Evolutionary conservation across 2,113 vertebrate genomes (phyloP).

Genomic region (Regulus satrapa): DNA sequence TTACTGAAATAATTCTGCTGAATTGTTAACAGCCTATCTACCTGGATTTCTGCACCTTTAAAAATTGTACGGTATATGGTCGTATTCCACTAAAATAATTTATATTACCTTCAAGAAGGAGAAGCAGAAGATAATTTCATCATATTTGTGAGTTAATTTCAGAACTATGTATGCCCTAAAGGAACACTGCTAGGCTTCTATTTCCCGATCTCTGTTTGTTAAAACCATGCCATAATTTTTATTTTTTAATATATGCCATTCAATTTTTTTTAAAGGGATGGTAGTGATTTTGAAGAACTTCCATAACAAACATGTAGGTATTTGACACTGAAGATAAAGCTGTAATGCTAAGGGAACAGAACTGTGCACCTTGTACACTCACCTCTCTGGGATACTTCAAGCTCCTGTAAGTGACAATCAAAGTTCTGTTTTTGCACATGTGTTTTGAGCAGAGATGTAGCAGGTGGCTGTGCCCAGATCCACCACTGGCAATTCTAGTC

Average conservation of each 20-base stretch:
- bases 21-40: not conserved
- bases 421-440: not conserved
- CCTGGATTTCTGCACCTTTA: not conserved
- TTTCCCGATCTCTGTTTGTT: not conserved
- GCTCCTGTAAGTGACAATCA: not conserved
- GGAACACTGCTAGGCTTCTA: not conserved
- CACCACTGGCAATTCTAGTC: not conserved
- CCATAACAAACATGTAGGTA: not conserved
- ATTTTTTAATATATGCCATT: not conserved
- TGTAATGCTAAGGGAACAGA: not conserved
- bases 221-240: not conserved
- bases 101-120: not conserved
- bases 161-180: not conserved
- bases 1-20: not conserved
- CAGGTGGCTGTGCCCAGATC: rapidly evolving
- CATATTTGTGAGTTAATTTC: not conserved
- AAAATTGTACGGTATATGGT: not conserved
- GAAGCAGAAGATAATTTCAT: not conserved
- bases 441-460: not conserved
- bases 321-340: not conserved
- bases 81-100: not conserved
- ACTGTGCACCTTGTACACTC: not conserved
- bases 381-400: too few species aligned
- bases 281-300: not conserved
- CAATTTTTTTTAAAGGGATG: not conserved